Conservation (phyloP, 1,140 invertebrate species). For the Adoxophyes honmai region DNA sequence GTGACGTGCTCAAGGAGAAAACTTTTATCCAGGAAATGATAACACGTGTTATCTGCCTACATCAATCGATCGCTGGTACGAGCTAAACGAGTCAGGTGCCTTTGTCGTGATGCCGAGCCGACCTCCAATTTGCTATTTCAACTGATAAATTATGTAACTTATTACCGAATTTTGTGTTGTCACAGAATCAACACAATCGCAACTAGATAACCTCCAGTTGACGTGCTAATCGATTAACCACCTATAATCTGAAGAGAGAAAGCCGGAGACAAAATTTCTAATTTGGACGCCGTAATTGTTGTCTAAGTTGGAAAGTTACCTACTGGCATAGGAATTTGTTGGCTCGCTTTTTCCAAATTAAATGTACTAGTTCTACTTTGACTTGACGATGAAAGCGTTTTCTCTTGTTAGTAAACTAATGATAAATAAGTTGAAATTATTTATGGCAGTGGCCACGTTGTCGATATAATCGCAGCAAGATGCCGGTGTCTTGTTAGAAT, state of each 20-base stretch:
- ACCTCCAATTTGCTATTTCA: not conserved
- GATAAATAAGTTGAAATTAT: too few relatives aligned
- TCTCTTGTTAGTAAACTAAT: too few relatives aligned
- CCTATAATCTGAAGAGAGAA: constrained; percentile 4
- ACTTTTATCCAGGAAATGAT: constrained; percentile 8
- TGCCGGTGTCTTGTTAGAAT: constrained; percentile 7
- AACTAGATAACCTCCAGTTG: constrained; percentile 4
- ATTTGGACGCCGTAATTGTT: constrained; percentile 12
- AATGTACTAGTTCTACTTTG: constrained; percentile 7
- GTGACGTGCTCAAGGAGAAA: constrained; percentile 11
- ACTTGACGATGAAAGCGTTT: not conserved
- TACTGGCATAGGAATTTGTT: constrained; percentile 5
- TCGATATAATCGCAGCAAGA: not conserved
- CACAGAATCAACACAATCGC: not conserved
- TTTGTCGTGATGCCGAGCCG: not conserved
- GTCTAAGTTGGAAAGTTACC: constrained; percentile 15
- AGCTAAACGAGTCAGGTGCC: not conserved
- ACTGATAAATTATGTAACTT: not conserved
- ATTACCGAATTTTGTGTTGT: not conserved
- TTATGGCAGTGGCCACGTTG: not conserved
- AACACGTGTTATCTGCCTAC: not conserved
- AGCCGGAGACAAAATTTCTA: constrained; percentile 13
- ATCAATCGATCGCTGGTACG: not conserved
- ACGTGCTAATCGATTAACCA: constrained; percentile 2
- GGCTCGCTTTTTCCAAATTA: constrained; percentile 9